Evolutionary conservation across 2,888 invertebrate species (phyloP), one percentile per base, ranked within the genome.

Genomic region (Autographa gamma): DNA sequence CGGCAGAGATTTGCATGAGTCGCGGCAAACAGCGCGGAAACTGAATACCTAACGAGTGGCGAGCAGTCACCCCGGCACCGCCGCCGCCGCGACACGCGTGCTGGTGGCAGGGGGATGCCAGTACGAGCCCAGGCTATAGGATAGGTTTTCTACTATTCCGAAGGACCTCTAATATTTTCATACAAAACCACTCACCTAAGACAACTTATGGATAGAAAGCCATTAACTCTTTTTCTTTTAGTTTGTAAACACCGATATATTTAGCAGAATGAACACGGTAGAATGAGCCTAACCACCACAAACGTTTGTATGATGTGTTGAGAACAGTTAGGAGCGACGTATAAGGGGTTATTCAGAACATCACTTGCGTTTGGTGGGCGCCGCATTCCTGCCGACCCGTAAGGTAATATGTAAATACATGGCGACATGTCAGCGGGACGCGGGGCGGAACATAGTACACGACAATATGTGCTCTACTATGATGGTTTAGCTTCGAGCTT

Each of bases 321-420:
- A 7, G 31, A n/a, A 67, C 77, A 63, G 76, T 77, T 71, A 67
- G 59, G 6, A 7, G 19, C 18, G 32, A 31, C 71, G 19, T 65
- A 63, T 65, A 65, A 54, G 77, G 77, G 52, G 13, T 14, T 25
- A 58, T 16, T 38, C 80, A 64, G 76, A 63, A 71, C 61, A 5
- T 43, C 31, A 60, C 67, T 71, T 58, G 66, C 71, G 75, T 67
- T 75, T 79, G 64, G 19, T 19, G 19, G 14, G 59, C 25, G 9
- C 31, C 25, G 58, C 71, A 66, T 77, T 63, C 73, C 43, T 66
- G 60, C 48, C 38, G 66, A 52, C 76, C 19, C 54, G 52, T 66
- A 61, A 71, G 76, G 80, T 52, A 77, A 71, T 79, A 77, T 77
- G 67, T 60, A 79, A 79, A 79, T 79, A 60, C 41, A 3, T 11